These are phyloP conservation scores for Pediacus dermestoides DNA, from an alignment of 2,888 invertebrate genomes.

Conservation along the genomic window DNA sequence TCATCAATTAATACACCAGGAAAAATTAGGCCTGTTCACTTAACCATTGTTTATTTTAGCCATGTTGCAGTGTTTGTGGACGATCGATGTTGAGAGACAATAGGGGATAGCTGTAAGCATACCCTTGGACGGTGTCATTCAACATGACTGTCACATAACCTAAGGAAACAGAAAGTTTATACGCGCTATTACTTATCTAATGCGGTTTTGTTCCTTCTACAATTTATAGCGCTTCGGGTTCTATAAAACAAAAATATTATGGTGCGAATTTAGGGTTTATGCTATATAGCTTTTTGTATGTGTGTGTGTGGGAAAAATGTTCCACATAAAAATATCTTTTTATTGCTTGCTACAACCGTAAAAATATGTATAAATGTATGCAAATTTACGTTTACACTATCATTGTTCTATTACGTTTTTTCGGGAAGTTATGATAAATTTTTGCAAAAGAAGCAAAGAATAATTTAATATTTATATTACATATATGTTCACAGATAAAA, in stretches of 20 bases:
- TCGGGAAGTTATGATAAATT: too few species aligned
- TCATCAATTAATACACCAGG: too few species aligned
- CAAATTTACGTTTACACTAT: too few species aligned
- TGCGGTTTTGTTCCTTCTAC: conserved; percentile 29
- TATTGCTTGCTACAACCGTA: too few species aligned
- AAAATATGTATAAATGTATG: too few species aligned
- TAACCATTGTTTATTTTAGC: too few species aligned
- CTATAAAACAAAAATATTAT: conserved; percentile 25
- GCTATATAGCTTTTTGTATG: conserved; percentile 5
- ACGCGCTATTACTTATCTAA: conserved; percentile 27
- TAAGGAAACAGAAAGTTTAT: conserved; percentile 8
- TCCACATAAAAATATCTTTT: conserved; percentile 7
- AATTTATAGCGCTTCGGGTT: conserved; percentile 27
- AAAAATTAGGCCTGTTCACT: too few species aligned
- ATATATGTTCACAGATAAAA: too few species aligned
- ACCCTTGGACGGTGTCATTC: conserved; percentile 9
- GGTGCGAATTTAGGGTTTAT: conserved; percentile 10
- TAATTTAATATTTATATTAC: too few species aligned
- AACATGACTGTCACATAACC: conserved; percentile 8
- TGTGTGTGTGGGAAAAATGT: background rate
- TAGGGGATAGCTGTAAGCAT: background rate
- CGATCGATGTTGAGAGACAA: conserved; percentile 1
- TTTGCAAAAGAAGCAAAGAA: too few species aligned
- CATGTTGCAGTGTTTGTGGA: too few species aligned
- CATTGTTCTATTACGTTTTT: too few species aligned